Base-by-base conservation (phyloP, 2,888 invertebrate genomes). In the Lacanobia wlatinum region DNA sequence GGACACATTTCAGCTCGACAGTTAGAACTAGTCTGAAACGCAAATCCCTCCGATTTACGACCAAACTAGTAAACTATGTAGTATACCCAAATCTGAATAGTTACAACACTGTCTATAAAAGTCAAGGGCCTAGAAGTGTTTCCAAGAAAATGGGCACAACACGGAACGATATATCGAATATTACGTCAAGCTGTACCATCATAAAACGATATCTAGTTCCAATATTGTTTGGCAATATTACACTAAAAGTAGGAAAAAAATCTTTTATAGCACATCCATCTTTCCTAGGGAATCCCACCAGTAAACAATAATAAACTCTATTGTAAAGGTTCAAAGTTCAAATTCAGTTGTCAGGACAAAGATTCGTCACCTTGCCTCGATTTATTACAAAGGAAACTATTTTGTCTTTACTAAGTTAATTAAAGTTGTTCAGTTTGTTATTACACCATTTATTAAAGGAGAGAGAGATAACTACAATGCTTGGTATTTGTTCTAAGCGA, bases 151-250 rank as follows among this genome's bases (percentile, higher is more conserved):
- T 62, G 43, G n/a, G 63, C 55, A 53, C 64, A 76, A 70, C 53
- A 78, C 53, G 14, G 70, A 38, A 23, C 46, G 59, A 59, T 76
- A 78, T 84, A 73, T 73, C 72, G 61, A 59, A 73, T 73, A 74
- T 80, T 69, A 76, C 63, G 70, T 63, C 68, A 78, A 82, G 50
- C 72, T 71, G 62, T 67, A 70, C 64, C 56, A 72, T 77, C 82
- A 75, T 87, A 85, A 87, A 85, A 80, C 74, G 79, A 77, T 85
- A 80, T 82, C 78, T 14, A 81, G 59, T 38, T 61, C 56, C 84
- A 83, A 87, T 87, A 87, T 87, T 83, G 78, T 87, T 81, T 72
- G 60, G 40, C 70, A 66, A 80, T 84, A 82, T 84, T 78, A 70
- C 74, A 78, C 40, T 58, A 70, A 63, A 83, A 78, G 61, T 64